phyloP scores from a whole-genome alignment of 2,113 vertebrate species.

The Zootoca vivipara region DNA sequence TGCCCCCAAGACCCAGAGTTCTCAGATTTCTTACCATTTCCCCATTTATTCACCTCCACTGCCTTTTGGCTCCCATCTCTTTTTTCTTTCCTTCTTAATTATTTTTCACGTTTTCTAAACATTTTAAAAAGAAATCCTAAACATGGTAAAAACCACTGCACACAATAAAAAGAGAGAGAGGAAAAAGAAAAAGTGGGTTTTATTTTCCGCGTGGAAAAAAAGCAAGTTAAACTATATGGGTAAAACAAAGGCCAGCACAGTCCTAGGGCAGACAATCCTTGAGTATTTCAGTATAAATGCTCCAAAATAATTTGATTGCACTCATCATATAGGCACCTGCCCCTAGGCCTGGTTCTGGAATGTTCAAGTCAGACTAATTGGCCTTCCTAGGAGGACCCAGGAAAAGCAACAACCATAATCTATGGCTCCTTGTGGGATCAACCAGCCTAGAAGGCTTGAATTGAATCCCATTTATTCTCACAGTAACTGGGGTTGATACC shows the following conservation, averaged over 20 bases:
- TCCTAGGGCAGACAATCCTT: not conserved
- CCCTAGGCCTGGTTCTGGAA: not conserved
- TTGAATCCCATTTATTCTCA: not conserved
- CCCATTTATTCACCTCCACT: not conserved
- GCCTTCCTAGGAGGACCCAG: not conserved
- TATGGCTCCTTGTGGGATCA: rapidly evolving
- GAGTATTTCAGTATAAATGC: not conserved
- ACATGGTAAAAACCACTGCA: not conserved
- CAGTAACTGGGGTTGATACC: not conserved
- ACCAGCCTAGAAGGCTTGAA: rapidly evolving
- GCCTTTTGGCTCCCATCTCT: not conserved
- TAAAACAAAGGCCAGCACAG: not conserved
- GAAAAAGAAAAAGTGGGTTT: not conserved
- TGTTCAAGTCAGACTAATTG: not conserved
- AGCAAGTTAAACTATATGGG: not conserved
- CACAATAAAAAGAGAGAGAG: not conserved
- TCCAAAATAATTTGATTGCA: constrained; percentile 1
- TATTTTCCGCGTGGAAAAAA: not conserved
- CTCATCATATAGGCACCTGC: not conserved
- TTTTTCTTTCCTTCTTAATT: not conserved
- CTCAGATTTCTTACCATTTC: not conserved
- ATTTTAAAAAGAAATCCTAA: not conserved
- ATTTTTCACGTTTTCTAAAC: not conserved
- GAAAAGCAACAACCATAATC: rapidly evolving
- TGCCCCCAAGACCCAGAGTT: not conserved